A percentile compares a stretch with the other conserved stretches of the same genome.
These are phyloP conservation scores for Thunnus thynnus DNA, from an alignment of 2,113 vertebrate genomes.

Conservation along the genomic window DNA sequence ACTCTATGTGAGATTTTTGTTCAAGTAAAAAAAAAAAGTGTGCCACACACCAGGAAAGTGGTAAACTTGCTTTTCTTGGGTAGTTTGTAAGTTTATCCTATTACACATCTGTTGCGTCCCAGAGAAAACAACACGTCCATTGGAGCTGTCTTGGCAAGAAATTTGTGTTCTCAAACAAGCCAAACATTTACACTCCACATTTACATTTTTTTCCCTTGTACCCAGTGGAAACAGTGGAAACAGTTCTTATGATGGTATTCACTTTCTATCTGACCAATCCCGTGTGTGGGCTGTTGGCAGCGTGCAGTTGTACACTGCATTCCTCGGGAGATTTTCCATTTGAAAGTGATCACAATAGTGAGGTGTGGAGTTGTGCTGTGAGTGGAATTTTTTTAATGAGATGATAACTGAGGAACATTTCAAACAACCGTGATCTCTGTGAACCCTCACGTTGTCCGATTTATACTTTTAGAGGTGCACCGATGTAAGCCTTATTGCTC, in stretches of 20 bases:
- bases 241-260: conserved; percentile 72
- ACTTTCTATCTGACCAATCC: conserved; percentile 73
- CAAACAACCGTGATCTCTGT: conserved; percentile 40
- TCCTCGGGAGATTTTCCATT: conserved; percentile 79
- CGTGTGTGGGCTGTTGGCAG: conserved; percentile 75
- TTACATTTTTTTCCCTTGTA: conserved; percentile 75
- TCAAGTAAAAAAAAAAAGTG: not conserved
- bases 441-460: conserved; percentile 12
- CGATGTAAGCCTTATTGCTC: conserved; percentile 39
- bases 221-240: conserved; percentile 77
- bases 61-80: conserved; percentile 56
- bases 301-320: conserved; percentile 56
- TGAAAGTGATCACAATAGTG: conserved; percentile 76
- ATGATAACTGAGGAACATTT: conserved; percentile 52
- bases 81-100: conserved; percentile 65
- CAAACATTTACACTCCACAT: conserved; percentile 78
- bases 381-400: conserved; percentile 61
- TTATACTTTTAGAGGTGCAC: conserved; percentile 16
- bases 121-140: conserved; percentile 65
- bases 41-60: conserved; percentile 60
- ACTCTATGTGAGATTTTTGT: conserved; percentile 30
- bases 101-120: conserved; percentile 64
- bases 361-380: conserved; percentile 60
- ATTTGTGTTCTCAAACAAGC: conserved; percentile 70
- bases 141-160: conserved; percentile 66